Evolutionary conservation across 1,140 invertebrate genomes (phyloP).

Genomic region (Procambarus clarkii): DNA sequence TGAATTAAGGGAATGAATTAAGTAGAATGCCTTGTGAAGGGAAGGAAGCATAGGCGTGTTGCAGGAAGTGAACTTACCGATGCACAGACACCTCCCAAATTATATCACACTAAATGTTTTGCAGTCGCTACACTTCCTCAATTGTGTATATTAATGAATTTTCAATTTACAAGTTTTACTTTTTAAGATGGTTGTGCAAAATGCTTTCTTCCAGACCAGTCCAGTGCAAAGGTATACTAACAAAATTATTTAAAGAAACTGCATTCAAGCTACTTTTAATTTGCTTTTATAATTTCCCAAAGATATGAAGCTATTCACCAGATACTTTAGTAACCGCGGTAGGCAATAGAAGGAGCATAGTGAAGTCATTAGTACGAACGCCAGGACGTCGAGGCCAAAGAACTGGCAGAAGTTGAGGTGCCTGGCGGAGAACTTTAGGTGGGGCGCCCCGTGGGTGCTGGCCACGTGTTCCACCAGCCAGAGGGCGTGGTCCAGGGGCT

Average conservation of each 20-base stretch:
- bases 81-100: too few relatives aligned
- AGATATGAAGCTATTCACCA: background rate
- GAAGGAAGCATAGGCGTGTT: too few relatives aligned
- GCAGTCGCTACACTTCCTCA: too few relatives aligned
- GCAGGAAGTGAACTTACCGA: too few relatives aligned
- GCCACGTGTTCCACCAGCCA: constrained; percentile 71
- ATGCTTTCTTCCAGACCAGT: too few relatives aligned
- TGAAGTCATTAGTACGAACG: background rate
- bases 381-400: constrained; percentile 65
- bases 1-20: too few relatives aligned
- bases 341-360: background rate
- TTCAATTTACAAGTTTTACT: too few relatives aligned
- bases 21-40: too few relatives aligned
- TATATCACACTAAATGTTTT: too few relatives aligned
- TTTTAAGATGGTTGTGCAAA: too few relatives aligned
- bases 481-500: constrained; percentile 60
- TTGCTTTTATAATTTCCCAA: background rate
- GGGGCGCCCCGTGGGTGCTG: constrained; percentile 43
- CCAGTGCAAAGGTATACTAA: background rate
- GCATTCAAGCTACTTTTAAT: background rate
- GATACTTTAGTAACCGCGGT: background rate
- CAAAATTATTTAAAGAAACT: background rate
- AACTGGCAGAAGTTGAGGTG: constrained; percentile 71
- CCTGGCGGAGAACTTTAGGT: constrained; percentile 63
- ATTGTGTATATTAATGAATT: too few relatives aligned